A percentile compares a stretch with the other conserved stretches of the same genome.
phyloP scores from a whole-genome alignment of 2,888 invertebrate genomes.

The Augochlorella aurata region DNA sequence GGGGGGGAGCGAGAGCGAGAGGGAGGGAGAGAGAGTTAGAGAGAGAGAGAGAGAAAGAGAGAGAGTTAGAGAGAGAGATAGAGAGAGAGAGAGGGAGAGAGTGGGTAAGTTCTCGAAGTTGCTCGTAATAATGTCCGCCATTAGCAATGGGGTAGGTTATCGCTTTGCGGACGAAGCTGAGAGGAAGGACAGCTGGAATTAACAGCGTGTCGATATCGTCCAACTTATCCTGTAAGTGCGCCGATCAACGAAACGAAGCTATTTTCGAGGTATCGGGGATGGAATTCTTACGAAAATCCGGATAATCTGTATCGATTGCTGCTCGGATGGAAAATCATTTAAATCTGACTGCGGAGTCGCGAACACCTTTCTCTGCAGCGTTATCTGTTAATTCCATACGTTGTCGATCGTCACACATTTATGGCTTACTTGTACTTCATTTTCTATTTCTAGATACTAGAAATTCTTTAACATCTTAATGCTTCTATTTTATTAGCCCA shows the following conservation, averaged over 20 bases:
- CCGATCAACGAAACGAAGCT: constrained; percentile 22
- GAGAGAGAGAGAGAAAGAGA: no score
- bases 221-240: constrained; percentile 61
- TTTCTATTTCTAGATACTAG: no score
- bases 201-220: constrained; percentile 71
- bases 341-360: not conserved
- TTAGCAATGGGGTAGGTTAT: constrained; percentile 73
- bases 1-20: no score
- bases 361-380: not conserved
- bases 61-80: no score
- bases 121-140: constrained; percentile 75
- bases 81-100: constrained; percentile 3
- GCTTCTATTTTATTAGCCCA: no score
- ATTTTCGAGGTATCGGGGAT: constrained; percentile 14
- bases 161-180: constrained; percentile 67
- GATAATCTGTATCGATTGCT: constrained; percentile 1
- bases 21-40: no score
- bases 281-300: constrained; percentile 2
- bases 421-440: no score
- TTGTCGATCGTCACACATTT: no score
- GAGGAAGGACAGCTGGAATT: constrained; percentile 76
- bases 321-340: not conserved
- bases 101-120: constrained; percentile 72
- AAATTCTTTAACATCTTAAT: no score
- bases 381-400: not conserved